Base-by-base conservation (phyloP, 1,140 invertebrate genomes). In the Drosophila cardini region DNA sequence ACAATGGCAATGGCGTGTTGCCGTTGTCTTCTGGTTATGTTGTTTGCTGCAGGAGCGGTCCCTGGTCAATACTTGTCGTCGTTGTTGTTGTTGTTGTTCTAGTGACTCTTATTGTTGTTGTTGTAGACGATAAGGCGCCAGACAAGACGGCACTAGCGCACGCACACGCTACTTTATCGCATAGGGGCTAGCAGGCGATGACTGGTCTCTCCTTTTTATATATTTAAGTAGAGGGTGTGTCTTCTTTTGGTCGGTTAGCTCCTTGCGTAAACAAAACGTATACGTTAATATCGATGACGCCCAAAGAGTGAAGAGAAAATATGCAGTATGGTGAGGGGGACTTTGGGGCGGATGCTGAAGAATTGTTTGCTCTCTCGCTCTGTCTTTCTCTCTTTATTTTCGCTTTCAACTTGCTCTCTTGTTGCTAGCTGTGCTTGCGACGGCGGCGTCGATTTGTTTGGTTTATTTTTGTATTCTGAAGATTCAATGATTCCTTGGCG, bases 361-460 rank as follows among this genome's bases (percentile, higher is more conserved):
- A 26, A 26, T 26, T 42, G 40, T 34, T 68, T 45, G 53, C 53
- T 65, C 76, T 56, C 71, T 58, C 56, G 18, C 46, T 63, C 38
- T 63, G 32, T 11, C 10, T 21, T 42, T 36, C 30, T 60, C 46
- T 34, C 18, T 26, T 46, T 26, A 26, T 3, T 26, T 26, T 26
- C 13, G 45, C 40, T 68, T 55, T 10, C 15, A n/a, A n/a, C 21
- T 50, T n/a, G 2, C 48, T 79, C 73, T 84, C 79, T 74, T 83
- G 80, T 83, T 83, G 80, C 80, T 77, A 83, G 80, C 71, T 73
- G 79, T 62, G 38, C 38, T 40, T 36, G 18, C 52, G 30, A 63
- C 48, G 65, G 26, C 56, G 65, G 36, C 48, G 80, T 62, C 72
- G 78, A 82, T 87, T 85, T 85, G 82, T 85, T 85, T 85, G 82